Conservation (phyloP, 1,140 invertebrate genomes). For the Pogonomyrmex californicus region DNA sequence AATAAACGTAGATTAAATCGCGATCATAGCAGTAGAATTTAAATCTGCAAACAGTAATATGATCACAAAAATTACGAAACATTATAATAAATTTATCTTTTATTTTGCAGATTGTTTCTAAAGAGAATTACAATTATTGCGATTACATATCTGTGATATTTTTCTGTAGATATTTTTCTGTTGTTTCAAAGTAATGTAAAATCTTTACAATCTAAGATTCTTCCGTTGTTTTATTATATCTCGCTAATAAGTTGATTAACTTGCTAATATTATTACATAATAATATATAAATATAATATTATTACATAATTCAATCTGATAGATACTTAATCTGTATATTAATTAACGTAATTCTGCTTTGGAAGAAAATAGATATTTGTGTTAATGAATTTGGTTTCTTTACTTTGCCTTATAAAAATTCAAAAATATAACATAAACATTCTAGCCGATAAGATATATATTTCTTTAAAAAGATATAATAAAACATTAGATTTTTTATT, state of each 20-base stretch:
- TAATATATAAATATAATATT: too few relatives aligned
- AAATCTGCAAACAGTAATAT: constrained; percentile 3
- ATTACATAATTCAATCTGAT: neutral
- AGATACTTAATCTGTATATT: neutral
- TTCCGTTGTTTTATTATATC: neutral
- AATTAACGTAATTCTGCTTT: neutral
- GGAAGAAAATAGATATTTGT: neutral
- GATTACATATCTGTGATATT: neutral
- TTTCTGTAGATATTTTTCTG: neutral
- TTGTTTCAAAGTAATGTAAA: neutral
- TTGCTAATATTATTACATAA: neutral
- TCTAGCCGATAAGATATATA: neutral
- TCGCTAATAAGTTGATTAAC: neutral
- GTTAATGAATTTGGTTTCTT: neutral
- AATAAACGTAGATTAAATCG: constrained; percentile 18
- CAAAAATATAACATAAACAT: neutral
- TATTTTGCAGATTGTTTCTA: neutral
- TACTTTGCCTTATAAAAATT: neutral
- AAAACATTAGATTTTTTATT: neutral
- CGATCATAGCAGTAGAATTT: neutral
- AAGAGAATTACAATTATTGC: neutral
- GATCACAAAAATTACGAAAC: constrained; percentile 10
- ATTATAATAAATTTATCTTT: neutral
- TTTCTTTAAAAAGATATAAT: neutral
- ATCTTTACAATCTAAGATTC: neutral